Conservation (phyloP, 2,797 vertebrate genomes). For the Sebastes oblongus region DNA sequence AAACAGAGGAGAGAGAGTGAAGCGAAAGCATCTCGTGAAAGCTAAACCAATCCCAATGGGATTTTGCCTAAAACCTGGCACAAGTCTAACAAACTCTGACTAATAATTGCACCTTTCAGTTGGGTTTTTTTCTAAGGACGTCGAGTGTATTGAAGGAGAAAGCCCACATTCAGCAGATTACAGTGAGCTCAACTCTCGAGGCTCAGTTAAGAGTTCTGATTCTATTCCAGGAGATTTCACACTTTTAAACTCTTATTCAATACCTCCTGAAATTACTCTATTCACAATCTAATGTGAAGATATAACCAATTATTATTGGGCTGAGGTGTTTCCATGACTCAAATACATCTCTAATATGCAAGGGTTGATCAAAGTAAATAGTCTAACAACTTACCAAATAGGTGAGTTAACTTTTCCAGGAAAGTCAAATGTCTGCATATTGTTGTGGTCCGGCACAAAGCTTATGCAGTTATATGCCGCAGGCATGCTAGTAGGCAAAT, state of each 20-base stretch:
- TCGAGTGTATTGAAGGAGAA: constrained; percentile 32
- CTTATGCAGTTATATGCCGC: constrained; percentile 53
- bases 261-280: constrained; percentile 8
- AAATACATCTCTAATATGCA: neutral
- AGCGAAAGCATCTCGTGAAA: constrained; percentile 58
- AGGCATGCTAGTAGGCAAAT: constrained; percentile 72
- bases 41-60: constrained; percentile 61
- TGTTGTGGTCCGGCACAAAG: constrained; percentile 52
- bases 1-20: constrained; percentile 62
- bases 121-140: constrained; percentile 46
- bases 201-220: constrained; percentile 12
- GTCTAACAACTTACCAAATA: constrained; percentile 10
- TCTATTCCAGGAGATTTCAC: constrained; percentile 25
- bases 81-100: constrained; percentile 66
- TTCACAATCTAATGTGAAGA: constrained; percentile 9
- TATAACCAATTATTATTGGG: neutral
- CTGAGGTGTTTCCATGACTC: constrained; percentile 1
- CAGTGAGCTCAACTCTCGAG: constrained; percentile 27
- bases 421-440: constrained; percentile 57
- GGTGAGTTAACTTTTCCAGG: constrained; percentile 26
- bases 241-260: neutral
- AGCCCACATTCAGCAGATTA: constrained; percentile 39
- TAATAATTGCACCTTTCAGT: constrained; percentile 64
- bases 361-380: neutral
- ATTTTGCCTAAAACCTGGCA: constrained; percentile 67